A percentile compares a stretch with the other conserved stretches of the same genome.
phyloP scores from a whole-genome alignment of 2,888 invertebrate genomes.

The Caenorhabditis panamensis region DNA sequence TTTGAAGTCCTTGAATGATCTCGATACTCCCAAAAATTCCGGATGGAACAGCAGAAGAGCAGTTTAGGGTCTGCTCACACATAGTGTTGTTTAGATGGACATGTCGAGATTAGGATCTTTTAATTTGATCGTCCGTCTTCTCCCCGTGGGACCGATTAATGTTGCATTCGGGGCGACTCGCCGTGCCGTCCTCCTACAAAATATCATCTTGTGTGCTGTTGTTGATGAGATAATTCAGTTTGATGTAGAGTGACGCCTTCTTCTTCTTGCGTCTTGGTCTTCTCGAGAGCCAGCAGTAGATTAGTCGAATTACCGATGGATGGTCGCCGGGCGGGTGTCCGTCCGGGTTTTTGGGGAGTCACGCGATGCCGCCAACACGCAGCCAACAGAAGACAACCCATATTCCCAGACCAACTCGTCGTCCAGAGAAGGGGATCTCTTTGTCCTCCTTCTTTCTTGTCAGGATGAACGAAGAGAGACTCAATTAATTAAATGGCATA shows the following conservation, averaged over 20 bases:
- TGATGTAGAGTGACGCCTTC: constrained; percentile 44
- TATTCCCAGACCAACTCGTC: constrained; percentile 13
- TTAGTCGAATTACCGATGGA: constrained; percentile 59
- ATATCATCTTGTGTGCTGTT: constrained; percentile 23
- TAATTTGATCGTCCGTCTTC: constrained; percentile 27
- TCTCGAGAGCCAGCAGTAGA: constrained; percentile 35
- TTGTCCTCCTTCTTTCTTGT: constrained; percentile 31
- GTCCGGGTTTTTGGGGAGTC: constrained; percentile 32
- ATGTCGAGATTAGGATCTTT: constrained; percentile 47
- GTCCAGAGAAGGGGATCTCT: constrained; percentile 13
- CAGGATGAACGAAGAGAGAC: neutral
- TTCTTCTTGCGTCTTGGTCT: constrained; percentile 13
- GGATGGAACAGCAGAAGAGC: constrained; percentile 1
- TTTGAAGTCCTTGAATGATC: too few species aligned
- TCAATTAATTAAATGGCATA: constrained; percentile 54
- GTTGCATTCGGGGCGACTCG: constrained; percentile 39
- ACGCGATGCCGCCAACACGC: constrained; percentile 41
- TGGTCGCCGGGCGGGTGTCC: constrained; percentile 10
- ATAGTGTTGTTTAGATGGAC: constrained; percentile 9
- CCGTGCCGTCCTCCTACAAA: constrained; percentile 20
- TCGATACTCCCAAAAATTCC: neutral
- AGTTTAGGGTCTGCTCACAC: constrained; percentile 11
- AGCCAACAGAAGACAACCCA: constrained; percentile 13
- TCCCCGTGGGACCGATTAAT: constrained; percentile 54
- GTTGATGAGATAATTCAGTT: constrained; percentile 53